phyloP scores from a whole-genome alignment of 2,888 invertebrate genomes.

The Synanthedon formicaeformis region DNA sequence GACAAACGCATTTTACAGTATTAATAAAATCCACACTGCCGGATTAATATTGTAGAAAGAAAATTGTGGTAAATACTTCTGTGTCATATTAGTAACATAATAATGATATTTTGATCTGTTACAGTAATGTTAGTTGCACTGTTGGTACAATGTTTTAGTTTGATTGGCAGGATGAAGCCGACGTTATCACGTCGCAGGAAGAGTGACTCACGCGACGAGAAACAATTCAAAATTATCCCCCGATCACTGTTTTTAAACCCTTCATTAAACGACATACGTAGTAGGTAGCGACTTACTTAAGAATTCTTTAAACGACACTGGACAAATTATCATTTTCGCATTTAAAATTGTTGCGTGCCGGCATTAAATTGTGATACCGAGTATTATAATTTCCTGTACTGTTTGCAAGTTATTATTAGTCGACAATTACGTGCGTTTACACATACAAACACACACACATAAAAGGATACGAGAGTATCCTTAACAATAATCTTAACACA shows the following conservation, averaged over 20 bases:
- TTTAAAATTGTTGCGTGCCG: slow-evolving; percentile 1
- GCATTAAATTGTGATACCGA: not conserved
- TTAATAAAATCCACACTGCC: not conserved
- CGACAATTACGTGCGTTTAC: not conserved
- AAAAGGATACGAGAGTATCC: not conserved
- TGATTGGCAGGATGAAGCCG: slow-evolving; percentile 62
- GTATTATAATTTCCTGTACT: not conserved
- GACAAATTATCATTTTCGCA: not conserved
- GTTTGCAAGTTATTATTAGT: not conserved
- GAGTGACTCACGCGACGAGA: slow-evolving; percentile 46
- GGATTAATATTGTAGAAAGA: not conserved
- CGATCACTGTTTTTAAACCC: slow-evolving; percentile 19
- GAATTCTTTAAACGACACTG: not conserved
- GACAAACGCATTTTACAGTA: not conserved
- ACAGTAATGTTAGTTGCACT: slow-evolving; percentile 34
- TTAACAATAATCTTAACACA: too few species aligned
- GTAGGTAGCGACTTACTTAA: not conserved
- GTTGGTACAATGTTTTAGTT: slow-evolving; percentile 39
- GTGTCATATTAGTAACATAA: slow-evolving; percentile 32
- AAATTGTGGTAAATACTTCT: slow-evolving; percentile 31
- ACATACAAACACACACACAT: not conserved
- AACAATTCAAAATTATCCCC: not conserved
- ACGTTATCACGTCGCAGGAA: slow-evolving; percentile 64
- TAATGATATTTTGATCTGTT: slow-evolving; percentile 24
- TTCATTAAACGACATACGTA: slow-evolving; percentile 27